phyloP scores from a whole-genome alignment of 2,797 vertebrate species.

The Melanotaenia nigrans region DNA sequence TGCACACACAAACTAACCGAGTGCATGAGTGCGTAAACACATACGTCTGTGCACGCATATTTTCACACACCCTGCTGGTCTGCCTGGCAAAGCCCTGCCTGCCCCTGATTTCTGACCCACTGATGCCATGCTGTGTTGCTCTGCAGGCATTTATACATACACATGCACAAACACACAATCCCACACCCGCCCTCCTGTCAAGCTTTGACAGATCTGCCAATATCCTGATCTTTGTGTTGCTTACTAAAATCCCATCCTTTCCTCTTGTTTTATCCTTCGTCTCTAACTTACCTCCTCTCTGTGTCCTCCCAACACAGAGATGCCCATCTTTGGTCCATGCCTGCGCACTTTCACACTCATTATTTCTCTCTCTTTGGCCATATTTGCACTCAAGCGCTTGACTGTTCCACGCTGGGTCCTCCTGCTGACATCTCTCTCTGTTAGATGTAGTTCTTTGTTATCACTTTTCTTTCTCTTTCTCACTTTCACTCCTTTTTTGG shows the following conservation, averaged over 20 bases:
- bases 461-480: conserved; percentile 33
- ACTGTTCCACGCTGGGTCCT: conserved; percentile 19
- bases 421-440: conserved; percentile 37
- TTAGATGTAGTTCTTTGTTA: conserved; percentile 46
- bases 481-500: conserved; percentile 39
- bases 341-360: conserved; percentile 27
- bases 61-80: conserved; percentile 35
- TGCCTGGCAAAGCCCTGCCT: conserved; percentile 51
- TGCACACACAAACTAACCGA: conserved; percentile 35
- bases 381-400: conserved; percentile 27
- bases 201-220: conserved; percentile 56
- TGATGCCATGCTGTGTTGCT: conserved; percentile 40
- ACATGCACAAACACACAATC: conserved; percentile 28
- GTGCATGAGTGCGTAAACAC: conserved; percentile 28
- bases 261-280: conserved; percentile 23
- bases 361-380: conserved; percentile 35
- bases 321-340: not conserved
- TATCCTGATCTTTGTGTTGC: conserved; percentile 45
- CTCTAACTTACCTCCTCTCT: conserved; percentile 20
- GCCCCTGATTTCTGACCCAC: conserved; percentile 58
- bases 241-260: conserved; percentile 23
- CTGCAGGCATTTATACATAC: conserved; percentile 30
- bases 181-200: conserved; percentile 15
- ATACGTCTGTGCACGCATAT: conserved; percentile 28
- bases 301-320: conserved; percentile 16